phyloP scores from a whole-genome alignment of 2,888 invertebrate genomes.

The Drosophila flavopinicola region DNA sequence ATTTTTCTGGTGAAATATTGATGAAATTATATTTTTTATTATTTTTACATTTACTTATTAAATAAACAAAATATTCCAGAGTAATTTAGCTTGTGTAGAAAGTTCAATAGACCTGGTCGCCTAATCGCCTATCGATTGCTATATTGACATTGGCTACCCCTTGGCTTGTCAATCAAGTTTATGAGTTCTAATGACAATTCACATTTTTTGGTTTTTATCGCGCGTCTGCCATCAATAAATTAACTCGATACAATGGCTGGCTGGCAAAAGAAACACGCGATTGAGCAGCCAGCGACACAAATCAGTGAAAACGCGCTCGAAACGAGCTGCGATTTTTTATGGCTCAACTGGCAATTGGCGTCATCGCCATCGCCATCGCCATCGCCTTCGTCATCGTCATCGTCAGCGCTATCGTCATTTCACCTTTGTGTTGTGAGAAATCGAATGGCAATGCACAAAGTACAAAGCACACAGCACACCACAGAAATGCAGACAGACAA shows the following conservation, averaged over 20 bases:
- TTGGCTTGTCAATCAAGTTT: slow-evolving; percentile 70
- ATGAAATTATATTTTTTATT: too few relatives aligned
- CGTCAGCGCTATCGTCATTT: slow-evolving; percentile 59
- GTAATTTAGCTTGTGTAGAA: neutral
- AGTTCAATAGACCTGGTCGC: slow-evolving; percentile 49
- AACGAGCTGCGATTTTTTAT: slow-evolving; percentile 79
- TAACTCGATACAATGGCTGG: slow-evolving; percentile 80
- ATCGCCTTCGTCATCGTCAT: slow-evolving; percentile 27
- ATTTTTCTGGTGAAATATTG: too few relatives aligned
- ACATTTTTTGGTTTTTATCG: slow-evolving; percentile 80
- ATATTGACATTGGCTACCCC: slow-evolving; percentile 17
- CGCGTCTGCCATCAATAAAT: slow-evolving; percentile 82
- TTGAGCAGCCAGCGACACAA: slow-evolving; percentile 60
- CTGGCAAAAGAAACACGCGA: slow-evolving; percentile 66
- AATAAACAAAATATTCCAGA: neutral
- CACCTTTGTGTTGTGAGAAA: slow-evolving; percentile 68
- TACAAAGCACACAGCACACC: slow-evolving; percentile 34
- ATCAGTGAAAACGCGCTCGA: slow-evolving; percentile 73
- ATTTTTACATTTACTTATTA: neutral
- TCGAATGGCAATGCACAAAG: slow-evolving; percentile 61
- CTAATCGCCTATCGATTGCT: slow-evolving; percentile 40
- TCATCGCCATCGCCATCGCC: slow-evolving; percentile 33
- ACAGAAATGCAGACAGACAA: slow-evolving; percentile 53
- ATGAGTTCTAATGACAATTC: slow-evolving; percentile 82
- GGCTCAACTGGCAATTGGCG: slow-evolving; percentile 56